Percentiles rank a stretch among this genome's conserved stretches.
Conservation (phyloP, 1,140 invertebrate genomes). For the Papilio aristodemus region DNA sequence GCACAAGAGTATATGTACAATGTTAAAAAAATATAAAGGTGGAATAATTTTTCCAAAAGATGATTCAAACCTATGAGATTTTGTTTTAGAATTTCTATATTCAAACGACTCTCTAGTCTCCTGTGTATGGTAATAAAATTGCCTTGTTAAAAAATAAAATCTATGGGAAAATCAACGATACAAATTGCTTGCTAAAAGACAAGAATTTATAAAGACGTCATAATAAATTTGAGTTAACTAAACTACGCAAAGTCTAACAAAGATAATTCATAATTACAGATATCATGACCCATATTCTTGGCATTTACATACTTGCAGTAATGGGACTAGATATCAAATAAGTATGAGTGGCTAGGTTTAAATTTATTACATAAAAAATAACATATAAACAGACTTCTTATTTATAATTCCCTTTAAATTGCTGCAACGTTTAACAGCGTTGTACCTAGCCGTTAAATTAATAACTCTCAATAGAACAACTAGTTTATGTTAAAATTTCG, state of each 20-base stretch:
- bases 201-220: no score
- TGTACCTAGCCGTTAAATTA: not conserved
- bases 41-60: no score
- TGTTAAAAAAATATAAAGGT: no score
- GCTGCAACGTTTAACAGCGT: not conserved
- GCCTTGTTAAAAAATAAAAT: no score
- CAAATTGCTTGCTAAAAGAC: no score
- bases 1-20: constrained; percentile 37
- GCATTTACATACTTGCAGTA: not conserved
- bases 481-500: constrained; percentile 39
- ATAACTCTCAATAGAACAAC: constrained; percentile 29
- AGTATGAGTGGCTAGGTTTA: not conserved
- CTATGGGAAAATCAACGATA: no score
- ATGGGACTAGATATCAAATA: not conserved
- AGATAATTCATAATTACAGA: not conserved
- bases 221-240: not conserved
- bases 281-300: not conserved
- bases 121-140: no score
- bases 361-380: no score
- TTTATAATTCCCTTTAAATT: not conserved
- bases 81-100: no score
- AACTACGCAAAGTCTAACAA: not conserved
- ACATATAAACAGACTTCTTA: not conserved
- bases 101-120: no score
- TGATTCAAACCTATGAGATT: no score